Conservation (phyloP, 2,888 invertebrate genomes). For the Stramonita haemastoma region DNA sequence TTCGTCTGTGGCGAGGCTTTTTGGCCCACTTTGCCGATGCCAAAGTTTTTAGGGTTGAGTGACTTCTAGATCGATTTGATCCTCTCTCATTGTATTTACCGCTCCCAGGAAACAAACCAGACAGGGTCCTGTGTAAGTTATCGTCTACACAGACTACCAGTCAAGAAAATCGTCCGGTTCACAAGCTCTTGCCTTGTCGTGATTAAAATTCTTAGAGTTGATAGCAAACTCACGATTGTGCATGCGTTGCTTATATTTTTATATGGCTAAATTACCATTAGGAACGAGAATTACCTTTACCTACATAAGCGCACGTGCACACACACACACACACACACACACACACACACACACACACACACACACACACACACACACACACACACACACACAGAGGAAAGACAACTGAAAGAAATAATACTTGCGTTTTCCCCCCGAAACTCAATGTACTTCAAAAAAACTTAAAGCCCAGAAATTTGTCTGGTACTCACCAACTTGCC, state of each 20-base stretch:
- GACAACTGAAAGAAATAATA: no score
- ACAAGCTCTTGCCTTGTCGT: no score
- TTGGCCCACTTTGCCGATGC: background rate
- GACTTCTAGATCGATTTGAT: slow-evolving; percentile 34
- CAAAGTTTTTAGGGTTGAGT: slow-evolving; percentile 9
- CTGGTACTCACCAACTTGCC: no score
- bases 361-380: slow-evolving; percentile 17
- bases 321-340: background rate
- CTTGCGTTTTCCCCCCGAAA: no score
- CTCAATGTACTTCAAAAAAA: no score
- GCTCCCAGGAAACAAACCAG: slow-evolving; percentile 41
- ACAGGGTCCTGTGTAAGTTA: background rate
- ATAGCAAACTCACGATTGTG: no score
- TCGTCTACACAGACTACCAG: background rate
- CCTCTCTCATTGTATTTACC: slow-evolving; percentile 39
- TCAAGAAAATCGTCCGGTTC: background rate
- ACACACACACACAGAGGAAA: background rate
- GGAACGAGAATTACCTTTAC: background rate
- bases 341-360: slow-evolving; percentile 14
- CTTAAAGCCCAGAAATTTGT: no score
- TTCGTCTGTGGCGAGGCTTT: background rate
- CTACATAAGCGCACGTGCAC: no score
- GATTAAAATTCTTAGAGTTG: background rate
- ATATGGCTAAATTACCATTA: no score
- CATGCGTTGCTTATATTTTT: no score